These are phyloP conservation scores for Drosophila pectinifera DNA, from an alignment of 1,140 invertebrate species.

Conservation along the genomic window DNA sequence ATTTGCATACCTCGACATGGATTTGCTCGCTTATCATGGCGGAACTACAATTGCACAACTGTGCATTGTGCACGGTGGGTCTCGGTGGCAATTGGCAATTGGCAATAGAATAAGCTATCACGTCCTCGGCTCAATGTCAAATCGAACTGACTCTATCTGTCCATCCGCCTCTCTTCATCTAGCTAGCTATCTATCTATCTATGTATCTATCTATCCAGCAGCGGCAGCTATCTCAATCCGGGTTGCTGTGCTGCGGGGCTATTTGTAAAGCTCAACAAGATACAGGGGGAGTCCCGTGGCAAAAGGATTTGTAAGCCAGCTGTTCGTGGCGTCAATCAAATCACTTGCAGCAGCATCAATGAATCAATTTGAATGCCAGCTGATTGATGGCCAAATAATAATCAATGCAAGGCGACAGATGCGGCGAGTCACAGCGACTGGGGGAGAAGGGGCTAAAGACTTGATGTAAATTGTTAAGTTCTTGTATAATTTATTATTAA, in stretches of 20 bases:
- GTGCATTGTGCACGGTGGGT: conserved; percentile 24
- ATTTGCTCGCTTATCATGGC: conserved; percentile 59
- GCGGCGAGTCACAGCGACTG: background rate
- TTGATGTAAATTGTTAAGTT: conserved; percentile 21
- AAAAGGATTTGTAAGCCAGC: conserved; percentile 48
- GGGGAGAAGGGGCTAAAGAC: background rate
- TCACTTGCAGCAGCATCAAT: conserved; percentile 38
- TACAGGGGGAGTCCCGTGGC: conserved; percentile 1
- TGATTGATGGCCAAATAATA: conserved; percentile 63
- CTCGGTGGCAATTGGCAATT: background rate
- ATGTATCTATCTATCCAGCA: conserved; percentile 11
- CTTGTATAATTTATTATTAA: conserved; percentile 68
- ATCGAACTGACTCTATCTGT: conserved; percentile 65
- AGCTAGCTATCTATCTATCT: conserved; percentile 20
- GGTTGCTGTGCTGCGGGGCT: conserved; percentile 19
- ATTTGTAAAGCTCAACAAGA: conserved; percentile 48
- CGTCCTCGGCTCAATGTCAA: conserved; percentile 74
- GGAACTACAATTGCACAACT: conserved; percentile 60
- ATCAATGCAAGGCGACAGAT: conserved; percentile 22
- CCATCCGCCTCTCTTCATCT: conserved; percentile 30
- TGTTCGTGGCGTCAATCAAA: conserved; percentile 63
- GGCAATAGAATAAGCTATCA: conserved; percentile 49
- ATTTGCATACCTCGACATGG: conserved; percentile 63
- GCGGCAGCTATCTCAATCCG: conserved; percentile 29
- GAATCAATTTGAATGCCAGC: conserved; percentile 60